Evolutionary conservation across 2,888 invertebrate genomes (phyloP), one percentile per base, ranked within the genome.

Genomic region (Autographa gamma): DNA sequence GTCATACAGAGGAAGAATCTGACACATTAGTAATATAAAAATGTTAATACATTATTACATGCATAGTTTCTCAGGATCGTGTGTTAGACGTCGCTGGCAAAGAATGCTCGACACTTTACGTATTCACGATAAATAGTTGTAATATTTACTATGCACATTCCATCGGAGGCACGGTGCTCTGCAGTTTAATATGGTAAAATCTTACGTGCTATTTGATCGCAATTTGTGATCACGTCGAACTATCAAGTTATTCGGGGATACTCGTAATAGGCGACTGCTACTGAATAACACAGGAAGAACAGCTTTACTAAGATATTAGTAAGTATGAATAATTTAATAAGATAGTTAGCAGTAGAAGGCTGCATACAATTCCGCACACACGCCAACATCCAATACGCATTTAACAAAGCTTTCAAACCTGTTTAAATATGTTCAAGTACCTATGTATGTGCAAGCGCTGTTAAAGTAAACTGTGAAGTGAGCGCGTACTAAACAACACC

Each of bases 401-500:
- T 61, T 69, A 74, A 76, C 69, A 76, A 78, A 76, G 74, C 79
- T 76, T 78, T 77, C 69, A 75, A 77, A 77, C 76, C 79, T 71
- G 79, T 79, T 79, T 79, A 70, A 74, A 79, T 77, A 77, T 67
- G 74, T 69, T 69, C 16, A 32, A 59, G 31, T 59, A 59, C 16
- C 31, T 65, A 68, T 68, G 71, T 75, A 79, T 19, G 68, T 68
- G 70, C 67, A 70, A 80, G 70, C 77, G 60, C 66, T 73, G 67
- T 78, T 76, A 66, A 69, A 69, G 71, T 71, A 71, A 77, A 77
- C 80, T 79, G 80, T 77, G 80, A 76, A 76, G 71, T 79, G 77
- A 79, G 68, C 71, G 65, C 54, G 63, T 65, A 68, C 19, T 80
- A 70, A 77, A 61, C 70, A 77, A 68, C 60, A 61, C 69, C 73